Evolutionary conservation across 2,797 vertebrate species (phyloP), one percentile per base, ranked within the genome.

Genomic region (Aplochiton taeniatus): DNA sequence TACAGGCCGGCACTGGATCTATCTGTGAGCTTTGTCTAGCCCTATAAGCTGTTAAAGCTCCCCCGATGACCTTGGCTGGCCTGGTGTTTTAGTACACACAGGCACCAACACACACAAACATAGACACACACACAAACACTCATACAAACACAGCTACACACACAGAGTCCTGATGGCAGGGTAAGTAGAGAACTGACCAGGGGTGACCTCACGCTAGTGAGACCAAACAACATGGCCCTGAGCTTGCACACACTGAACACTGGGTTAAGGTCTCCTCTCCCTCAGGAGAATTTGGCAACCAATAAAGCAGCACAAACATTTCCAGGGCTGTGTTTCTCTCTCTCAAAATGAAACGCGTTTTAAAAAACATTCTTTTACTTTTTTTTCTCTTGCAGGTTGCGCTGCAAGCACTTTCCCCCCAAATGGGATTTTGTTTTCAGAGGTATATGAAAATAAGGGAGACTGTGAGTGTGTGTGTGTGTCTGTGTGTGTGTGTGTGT

Each of bases 11-110:
- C 60, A 12, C 57, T 66, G 72, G 72, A 63, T 69, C 19, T 17
- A 58, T 17, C 50, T 47, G 53, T 43, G 62, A 44, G 42, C 70
- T 81, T 66, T 70, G 79, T 85, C 82, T 77, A 74, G 53, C 49
- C 66, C 60, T 74, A 53, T 70, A 74, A 75, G 68, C 72, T 71
- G 66, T 68, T 54, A 66, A 58, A 76, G 64, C 67, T 31, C 65
- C 63, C 67, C 70, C 18, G 16, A 61, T 73, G 78, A 82, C 80
- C 82, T 84, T 74, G 70, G 65, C 67, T 77, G 67, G 62, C 65
- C 63, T 69, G 9, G 45, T 69, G 67, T 71, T 57, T 72, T 66
- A 77, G 72, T 59, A 75, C 59, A 72, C 65, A 11, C 16, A 52
- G 6, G 1, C 13, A 73, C 57, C 72, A 65, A 52, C n/a, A 52